Conservation (phyloP, 2,888 invertebrate species). For the Acronicta psi region DNA sequence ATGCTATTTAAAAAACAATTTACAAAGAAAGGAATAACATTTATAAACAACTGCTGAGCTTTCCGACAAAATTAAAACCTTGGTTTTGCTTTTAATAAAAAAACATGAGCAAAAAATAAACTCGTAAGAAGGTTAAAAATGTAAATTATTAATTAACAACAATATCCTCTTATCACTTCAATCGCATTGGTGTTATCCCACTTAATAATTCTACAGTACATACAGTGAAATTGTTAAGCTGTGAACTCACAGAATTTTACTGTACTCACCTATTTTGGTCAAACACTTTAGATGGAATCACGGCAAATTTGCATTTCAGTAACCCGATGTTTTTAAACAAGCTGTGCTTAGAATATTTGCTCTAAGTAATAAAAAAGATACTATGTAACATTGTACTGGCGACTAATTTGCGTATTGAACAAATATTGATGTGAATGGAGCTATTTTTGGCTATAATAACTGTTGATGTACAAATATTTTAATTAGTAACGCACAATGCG, state of each 20-base stretch:
- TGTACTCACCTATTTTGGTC: slow-evolving; percentile 52
- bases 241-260: slow-evolving; percentile 64
- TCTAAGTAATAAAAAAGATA: slow-evolving; percentile 32
- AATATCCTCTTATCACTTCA: slow-evolving; percentile 43
- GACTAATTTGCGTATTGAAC: slow-evolving; percentile 24
- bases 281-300: slow-evolving; percentile 44
- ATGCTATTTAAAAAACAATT: no score
- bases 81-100: no score
- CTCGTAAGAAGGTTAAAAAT: not conserved
- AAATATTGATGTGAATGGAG: slow-evolving; percentile 29
- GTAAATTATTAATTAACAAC: slow-evolving; percentile 26
- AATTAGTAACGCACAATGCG: no score
- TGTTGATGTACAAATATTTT: no score
- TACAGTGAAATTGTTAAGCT: slow-evolving; percentile 58
- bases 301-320: slow-evolving; percentile 39
- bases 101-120: not conserved
- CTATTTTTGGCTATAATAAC: not conserved
- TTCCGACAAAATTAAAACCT: no score
- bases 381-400: slow-evolving; percentile 3
- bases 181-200: slow-evolving; percentile 55
- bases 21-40: no score
- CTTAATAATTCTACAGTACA: slow-evolving; percentile 54
- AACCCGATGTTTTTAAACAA: slow-evolving; percentile 39
- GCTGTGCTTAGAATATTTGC: slow-evolving; percentile 30
- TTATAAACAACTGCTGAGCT: no score